Evolutionary conservation across 2,888 invertebrate species (phyloP), one percentile per base, ranked within the genome.

Genomic region (Pycnomerus fuliginosus): DNA sequence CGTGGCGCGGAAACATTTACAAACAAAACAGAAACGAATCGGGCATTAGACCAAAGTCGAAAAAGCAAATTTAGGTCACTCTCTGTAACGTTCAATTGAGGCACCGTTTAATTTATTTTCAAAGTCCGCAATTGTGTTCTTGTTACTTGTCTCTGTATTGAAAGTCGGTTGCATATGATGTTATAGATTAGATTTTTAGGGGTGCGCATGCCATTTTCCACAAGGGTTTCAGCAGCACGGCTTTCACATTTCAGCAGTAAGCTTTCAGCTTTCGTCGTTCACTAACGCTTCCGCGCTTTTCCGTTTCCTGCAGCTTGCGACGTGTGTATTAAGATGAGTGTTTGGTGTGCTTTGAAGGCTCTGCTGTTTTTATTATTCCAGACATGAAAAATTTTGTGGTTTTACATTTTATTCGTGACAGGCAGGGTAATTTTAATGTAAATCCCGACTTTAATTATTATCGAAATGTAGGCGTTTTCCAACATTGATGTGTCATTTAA

Each of bases 131-230:
- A 4, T 20, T 20, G 20, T 20, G 8, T 5, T 20, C 20, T 5
- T 20, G 20, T 20, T 20, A 20, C 8, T 20, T 20, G 20, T 20
- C 20, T n/a, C n/a, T n/a, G n/a, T n/a, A n/a, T n/a, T n/a, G n/a
- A n/a, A n/a, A n/a, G n/a, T n/a, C n/a, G n/a, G n/a, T n/a, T 53
- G 53, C 51, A 58, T 58, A 60, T 60, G 66, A 68, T 68, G 65
- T 69, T 70, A 70, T 71, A 71, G 71, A 70, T 70, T 70, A 69
- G 69, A 69, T 69, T 68, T n/a, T 65, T 64, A 55, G 58, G 56
- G 58, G 55, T 64, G 70, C 70, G 70, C 70, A 70, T 70, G 70
- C 62, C 68, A 64, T 60, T 61, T 65, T 56, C 48, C 46, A 49
- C 56, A 58, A 49, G 56, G 57, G 51, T 48, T 56, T 53, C 55